Evolutionary conservation across 2,888 invertebrate genomes (phyloP).

Genomic region (Leptinotarsa haldemani): DNA sequence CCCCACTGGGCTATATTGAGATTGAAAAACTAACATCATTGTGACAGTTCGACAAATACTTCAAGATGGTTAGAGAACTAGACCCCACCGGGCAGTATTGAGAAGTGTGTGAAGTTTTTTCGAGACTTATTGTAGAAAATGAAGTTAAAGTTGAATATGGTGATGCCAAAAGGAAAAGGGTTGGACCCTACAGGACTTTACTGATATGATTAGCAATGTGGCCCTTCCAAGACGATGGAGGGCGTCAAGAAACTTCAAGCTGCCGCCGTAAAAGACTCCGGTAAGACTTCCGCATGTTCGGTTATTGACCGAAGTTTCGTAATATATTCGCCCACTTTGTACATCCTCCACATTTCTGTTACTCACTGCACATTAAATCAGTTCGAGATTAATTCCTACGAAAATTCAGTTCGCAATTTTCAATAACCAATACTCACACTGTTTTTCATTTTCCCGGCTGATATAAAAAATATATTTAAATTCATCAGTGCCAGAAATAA

Average conservation of each 20-base stretch:
- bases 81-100: constrained; percentile 64
- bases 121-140: constrained; percentile 34
- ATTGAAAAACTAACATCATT: constrained; percentile 40
- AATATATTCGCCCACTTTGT: constrained; percentile 58
- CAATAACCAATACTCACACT: background rate
- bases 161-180: constrained; percentile 53
- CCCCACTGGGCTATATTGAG: constrained; percentile 62
- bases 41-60: constrained; percentile 26
- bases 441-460: background rate
- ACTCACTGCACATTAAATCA: constrained; percentile 36
- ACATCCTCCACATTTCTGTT: constrained; percentile 55
- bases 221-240: constrained; percentile 65
- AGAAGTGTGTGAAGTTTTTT: constrained; percentile 27
- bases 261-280: constrained; percentile 65
- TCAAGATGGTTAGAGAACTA: constrained; percentile 63
- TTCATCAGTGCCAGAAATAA: too few relatives aligned
- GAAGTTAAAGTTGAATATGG: constrained; percentile 38
- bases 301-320: constrained; percentile 59
- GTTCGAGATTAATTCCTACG: background rate
- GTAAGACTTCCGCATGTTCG: constrained; percentile 60
- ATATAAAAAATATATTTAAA: too few relatives aligned
- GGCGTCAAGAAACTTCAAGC: constrained; percentile 66
- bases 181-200: constrained; percentile 65
- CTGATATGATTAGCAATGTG: constrained; percentile 59
- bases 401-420: background rate